These are phyloP conservation scores for Kryphioiulus occultus DNA, from an alignment of 2,888 invertebrate species.

Conservation along the genomic window DNA sequence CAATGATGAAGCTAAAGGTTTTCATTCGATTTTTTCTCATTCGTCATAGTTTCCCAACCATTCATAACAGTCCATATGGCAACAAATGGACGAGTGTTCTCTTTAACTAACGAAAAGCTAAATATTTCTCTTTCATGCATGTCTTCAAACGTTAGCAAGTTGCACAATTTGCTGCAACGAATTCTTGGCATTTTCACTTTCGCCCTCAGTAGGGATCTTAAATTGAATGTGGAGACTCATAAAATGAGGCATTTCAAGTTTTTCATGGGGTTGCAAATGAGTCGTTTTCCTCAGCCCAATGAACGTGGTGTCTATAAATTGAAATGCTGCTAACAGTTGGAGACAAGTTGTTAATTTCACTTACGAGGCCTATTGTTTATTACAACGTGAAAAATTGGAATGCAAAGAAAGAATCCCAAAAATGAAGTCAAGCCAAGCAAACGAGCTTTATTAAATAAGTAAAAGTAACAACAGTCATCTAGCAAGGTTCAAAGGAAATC, in stretches of 20 bases:
- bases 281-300: constrained; percentile 25
- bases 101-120: background rate
- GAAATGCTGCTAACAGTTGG: constrained; percentile 40
- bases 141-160: background rate
- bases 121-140: background rate
- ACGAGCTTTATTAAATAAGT: constrained; percentile 34
- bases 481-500: background rate
- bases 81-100: background rate
- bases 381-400: background rate
- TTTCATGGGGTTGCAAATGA: constrained; percentile 36
- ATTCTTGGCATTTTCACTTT: background rate
- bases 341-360: constrained; percentile 36
- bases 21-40: too few species aligned
- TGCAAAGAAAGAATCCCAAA: background rate
- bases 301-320: constrained; percentile 32
- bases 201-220: background rate
- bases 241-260: constrained; percentile 18
- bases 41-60: too few species aligned
- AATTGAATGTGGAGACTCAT: constrained; percentile 7
- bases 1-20: too few species aligned
- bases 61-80: background rate
- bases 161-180: background rate
- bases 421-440: background rate
- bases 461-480: background rate
- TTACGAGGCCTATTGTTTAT: constrained; percentile 8